These are phyloP conservation scores for Penaeus vannamei DNA, from an alignment of 1,140 invertebrate genomes.

Conservation along the genomic window DNA sequence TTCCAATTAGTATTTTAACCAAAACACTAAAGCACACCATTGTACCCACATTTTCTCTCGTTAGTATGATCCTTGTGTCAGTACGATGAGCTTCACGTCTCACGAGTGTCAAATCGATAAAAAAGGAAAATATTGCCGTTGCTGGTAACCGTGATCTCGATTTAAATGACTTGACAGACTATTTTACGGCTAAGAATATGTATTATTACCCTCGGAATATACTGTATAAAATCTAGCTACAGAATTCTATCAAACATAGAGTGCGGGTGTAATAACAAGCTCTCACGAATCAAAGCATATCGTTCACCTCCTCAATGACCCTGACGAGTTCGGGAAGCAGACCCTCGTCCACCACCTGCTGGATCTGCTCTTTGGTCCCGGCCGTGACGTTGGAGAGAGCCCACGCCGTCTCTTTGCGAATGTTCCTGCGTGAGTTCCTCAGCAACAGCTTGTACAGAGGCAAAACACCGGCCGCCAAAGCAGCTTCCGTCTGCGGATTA, in stretches of 20 bases:
- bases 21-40: no score
- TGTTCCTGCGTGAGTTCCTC: conserved; percentile 81
- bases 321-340: conserved; percentile 96
- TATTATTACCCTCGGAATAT: neutral
- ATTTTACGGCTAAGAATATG: neutral
- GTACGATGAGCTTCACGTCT: no score
- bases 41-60: no score
- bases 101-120: no score
- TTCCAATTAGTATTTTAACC: no score
- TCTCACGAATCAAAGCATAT: neutral
- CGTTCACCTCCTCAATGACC: conserved; percentile 80
- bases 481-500: conserved; percentile 82
- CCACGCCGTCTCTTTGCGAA: conserved; percentile 95
- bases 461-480: conserved; percentile 86
- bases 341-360: conserved; percentile 96
- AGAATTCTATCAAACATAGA: neutral
- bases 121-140: no score
- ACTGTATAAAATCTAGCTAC: neutral
- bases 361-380: conserved; percentile 96
- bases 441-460: conserved; percentile 76
- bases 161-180: no score
- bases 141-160: no score
- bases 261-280: neutral
- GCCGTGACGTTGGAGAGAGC: conserved; percentile 99
- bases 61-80: no score